Base-by-base conservation (phyloP, 2,888 invertebrate species). In the Sylvicola cinctus region DNA sequence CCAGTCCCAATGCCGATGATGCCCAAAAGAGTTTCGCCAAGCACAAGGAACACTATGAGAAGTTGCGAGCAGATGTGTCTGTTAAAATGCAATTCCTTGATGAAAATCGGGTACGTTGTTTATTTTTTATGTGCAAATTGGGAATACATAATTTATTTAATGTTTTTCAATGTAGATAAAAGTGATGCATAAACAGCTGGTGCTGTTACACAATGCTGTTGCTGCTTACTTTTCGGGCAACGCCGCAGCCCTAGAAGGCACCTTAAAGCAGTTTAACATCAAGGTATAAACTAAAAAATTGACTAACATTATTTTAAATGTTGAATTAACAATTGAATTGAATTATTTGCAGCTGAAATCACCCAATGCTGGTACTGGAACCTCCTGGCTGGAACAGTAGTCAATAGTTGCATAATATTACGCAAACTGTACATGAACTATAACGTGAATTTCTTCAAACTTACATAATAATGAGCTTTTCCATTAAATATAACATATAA, bases 171-270 rank as follows among this genome's bases (percentile, higher is more conserved):
- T 61, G n/a, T 61, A 95, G 88, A 81, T 93, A 48, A 93, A 95
- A 62, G 93, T 95, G 45, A 93, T 96, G 93, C 91, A 93, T 62
- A 95, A 95, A 56, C 95, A 96, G 56, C 64, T 96, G 42, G 65
- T 93, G 36, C 62, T 96, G 45, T 85, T 95, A 60, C 93, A 96
- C 62, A 93, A 93, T 61, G 95, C 95, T 2, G 77, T 93, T 38
- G 83, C 91, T 23, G 91, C 93, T 6, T 96, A 93, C 62, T 95
- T 93, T 63, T 87, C 90, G 48, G 93, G 95, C 35, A 96, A 96
- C 65, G 85, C 87, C 54, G 71, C 76, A 40, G 85, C 88, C 39
- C 62, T 96, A 36, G 93, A 95, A 55, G 81, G 85, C 16, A 90
- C 93, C 14, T 65, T 95, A 44, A 83, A 88, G 48, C 91, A 93